Base-by-base conservation (phyloP, 2,797 vertebrate genomes). In the Tinamus major region DNA sequence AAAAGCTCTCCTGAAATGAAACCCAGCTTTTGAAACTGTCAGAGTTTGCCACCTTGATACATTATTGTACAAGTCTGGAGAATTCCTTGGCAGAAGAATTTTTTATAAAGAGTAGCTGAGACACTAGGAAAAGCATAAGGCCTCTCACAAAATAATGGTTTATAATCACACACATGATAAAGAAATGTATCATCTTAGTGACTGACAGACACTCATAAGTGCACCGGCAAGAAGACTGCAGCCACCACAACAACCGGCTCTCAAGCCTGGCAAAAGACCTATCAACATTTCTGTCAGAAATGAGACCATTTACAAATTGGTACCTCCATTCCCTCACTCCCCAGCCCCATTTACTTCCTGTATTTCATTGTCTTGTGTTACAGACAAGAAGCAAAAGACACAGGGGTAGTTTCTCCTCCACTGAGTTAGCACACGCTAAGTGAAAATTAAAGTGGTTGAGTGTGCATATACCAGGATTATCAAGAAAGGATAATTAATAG, bases 21-120 rank as follows among this genome's bases (percentile, higher is more conserved):
- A 97, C 91, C 94, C 87, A 85, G 95, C 92, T 97, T 97, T 96
- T 92, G 96, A 97, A 96, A 79, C 97, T 97, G 95, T 97, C 97
- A 96, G 78, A 95, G 92, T 97, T 97, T 97, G 93, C 96, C 94
- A 94, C 93, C 92, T 96, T 89, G 79, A 89, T 96, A 93, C 95
- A 94, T 97, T 97, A 96, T 93, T 96, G 93, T 87, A 84, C 79
- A 94, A 96, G 94, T 91, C 81, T 83, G 94, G 80, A 94, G 93
- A 89, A 95, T 97, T 97, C 93, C 89, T 96, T 97, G 87, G 95
- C 96, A 97, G 95, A 90, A 94, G 76, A 96, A 97, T 85, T 97
- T 97, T 56, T 95, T 93, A 83, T 71, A 89, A 96, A 93, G 93
- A 97, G 92, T 79, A 96, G 85, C 58, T 90, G 94, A 92, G 74